A percentile compares a stretch with the other conserved stretches of the same genome.
Conservation (phyloP, 2,113 vertebrate species). For the Sapajus apella region DNA sequence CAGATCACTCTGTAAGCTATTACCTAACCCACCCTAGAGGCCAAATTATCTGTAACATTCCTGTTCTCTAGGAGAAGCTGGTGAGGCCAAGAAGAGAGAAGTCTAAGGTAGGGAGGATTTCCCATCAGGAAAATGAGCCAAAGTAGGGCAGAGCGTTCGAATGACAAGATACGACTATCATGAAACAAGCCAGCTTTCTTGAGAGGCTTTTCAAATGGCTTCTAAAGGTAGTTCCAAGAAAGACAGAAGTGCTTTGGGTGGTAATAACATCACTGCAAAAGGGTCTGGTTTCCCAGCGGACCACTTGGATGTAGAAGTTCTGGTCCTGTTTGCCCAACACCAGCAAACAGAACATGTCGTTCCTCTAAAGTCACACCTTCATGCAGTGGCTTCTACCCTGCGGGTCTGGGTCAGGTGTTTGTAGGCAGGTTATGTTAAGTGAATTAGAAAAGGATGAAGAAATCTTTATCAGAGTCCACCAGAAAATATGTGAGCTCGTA, state of each 20-base stretch:
- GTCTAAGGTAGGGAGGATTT: neutral
- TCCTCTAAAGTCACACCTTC: neutral
- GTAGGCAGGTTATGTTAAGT: neutral
- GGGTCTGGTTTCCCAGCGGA: neutral
- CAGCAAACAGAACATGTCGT: neutral
- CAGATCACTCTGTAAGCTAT: neutral
- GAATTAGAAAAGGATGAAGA: neutral
- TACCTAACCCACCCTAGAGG: neutral
- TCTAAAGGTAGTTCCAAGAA: neutral
- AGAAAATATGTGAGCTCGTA: neutral
- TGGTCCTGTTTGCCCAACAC: neutral
- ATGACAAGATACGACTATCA: neutral
- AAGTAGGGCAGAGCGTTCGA: rapidly evolving
- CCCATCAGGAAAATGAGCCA: neutral
- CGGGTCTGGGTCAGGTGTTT: neutral
- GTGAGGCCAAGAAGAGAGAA: neutral
- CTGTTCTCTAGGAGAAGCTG: neutral
- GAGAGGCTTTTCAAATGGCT: neutral
- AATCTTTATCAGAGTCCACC: neutral
- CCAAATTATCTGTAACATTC: neutral
- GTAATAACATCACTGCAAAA: neutral
- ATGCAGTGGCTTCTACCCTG: neutral
- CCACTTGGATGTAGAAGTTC: neutral
- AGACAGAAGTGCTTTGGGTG: neutral
- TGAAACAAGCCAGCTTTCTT: neutral